Percentiles rank a stretch among this genome's conserved stretches.
phyloP scores from a whole-genome alignment of 2,113 vertebrate genomes.

The Spea bombifrons region DNA sequence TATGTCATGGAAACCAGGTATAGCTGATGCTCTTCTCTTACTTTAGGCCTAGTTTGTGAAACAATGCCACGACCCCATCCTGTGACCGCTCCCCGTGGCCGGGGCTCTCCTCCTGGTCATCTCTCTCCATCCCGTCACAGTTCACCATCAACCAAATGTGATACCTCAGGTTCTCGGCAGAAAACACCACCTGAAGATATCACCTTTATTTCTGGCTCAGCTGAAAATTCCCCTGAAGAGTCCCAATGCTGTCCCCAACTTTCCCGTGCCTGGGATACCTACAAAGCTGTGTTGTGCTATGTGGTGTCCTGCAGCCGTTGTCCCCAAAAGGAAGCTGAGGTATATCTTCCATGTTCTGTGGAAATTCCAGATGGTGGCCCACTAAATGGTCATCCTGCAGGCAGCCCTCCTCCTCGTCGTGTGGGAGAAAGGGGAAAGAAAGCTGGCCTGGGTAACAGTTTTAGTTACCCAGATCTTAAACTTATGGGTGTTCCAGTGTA shows the following conservation, averaged over 20 bases:
- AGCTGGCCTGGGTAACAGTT: conserved; percentile 73
- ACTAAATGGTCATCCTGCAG: conserved; percentile 69
- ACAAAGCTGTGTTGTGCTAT: conserved; percentile 74
- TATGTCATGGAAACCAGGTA: too few species aligned
- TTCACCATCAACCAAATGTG: conserved; percentile 49
- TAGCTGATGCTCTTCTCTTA: not conserved
- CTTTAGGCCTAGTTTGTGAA: conserved; percentile 19
- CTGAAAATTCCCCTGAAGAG: conserved; percentile 65
- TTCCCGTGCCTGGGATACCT: conserved; percentile 84
- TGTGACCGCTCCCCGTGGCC: conserved; percentile 47
- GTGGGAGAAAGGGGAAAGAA: conserved; percentile 68
- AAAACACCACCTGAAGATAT: conserved; percentile 73
- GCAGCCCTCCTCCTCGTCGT: conserved; percentile 65
- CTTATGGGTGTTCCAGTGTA: conserved; percentile 84
- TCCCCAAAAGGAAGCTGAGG: conserved; percentile 70
- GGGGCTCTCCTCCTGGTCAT: conserved; percentile 58
- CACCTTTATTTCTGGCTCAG: conserved; percentile 83
- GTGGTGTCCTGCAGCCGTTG: conserved; percentile 72
- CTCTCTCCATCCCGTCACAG: not conserved
- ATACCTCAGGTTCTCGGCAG: conserved; percentile 65
- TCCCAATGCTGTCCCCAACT: conserved; percentile 76
- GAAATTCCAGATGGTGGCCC: conserved; percentile 64
- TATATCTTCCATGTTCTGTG: conserved; percentile 64
- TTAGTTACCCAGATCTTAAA: conserved; percentile 88
- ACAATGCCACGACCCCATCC: conserved; percentile 43